Evolutionary conservation across 2,888 invertebrate genomes (phyloP).

Genomic region (Lasius fuliginosus): DNA sequence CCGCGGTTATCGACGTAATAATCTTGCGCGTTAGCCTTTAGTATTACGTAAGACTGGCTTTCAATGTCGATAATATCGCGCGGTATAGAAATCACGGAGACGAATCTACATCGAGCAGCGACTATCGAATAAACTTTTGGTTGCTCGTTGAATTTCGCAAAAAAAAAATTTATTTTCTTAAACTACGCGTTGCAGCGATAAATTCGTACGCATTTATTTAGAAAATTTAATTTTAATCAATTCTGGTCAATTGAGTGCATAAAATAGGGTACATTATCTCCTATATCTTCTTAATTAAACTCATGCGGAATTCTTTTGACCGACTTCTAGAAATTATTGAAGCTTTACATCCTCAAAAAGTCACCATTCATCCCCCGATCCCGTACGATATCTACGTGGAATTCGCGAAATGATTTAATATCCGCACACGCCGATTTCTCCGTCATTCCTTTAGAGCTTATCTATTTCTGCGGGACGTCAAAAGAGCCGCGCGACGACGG

Average conservation of each 20-base stretch:
- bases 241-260: neutral
- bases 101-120: neutral
- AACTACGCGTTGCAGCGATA: neutral
- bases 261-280: neutral
- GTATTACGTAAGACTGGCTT: constrained; percentile 27
- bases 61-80: constrained; percentile 10
- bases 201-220: neutral
- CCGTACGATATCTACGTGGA: neutral
- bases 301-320: neutral
- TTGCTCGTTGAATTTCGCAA: neutral
- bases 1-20: constrained; percentile 23
- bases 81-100: constrained; percentile 29
- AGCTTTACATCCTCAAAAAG: neutral
- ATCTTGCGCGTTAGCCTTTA: constrained; percentile 5
- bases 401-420: constrained; percentile 43
- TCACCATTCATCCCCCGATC: neutral
- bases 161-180: neutral
- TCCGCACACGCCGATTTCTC: constrained; percentile 20
- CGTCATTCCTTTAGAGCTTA: constrained; percentile 22
- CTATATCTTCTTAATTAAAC: neutral
- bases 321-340: neutral
- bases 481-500: constrained; percentile 32
- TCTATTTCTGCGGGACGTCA: constrained; percentile 46
- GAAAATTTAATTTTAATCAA: neutral
- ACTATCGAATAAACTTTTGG: neutral